Evolutionary conservation across 2,888 invertebrate genomes (phyloP).

Genomic region (Rotaria macrura): DNA sequence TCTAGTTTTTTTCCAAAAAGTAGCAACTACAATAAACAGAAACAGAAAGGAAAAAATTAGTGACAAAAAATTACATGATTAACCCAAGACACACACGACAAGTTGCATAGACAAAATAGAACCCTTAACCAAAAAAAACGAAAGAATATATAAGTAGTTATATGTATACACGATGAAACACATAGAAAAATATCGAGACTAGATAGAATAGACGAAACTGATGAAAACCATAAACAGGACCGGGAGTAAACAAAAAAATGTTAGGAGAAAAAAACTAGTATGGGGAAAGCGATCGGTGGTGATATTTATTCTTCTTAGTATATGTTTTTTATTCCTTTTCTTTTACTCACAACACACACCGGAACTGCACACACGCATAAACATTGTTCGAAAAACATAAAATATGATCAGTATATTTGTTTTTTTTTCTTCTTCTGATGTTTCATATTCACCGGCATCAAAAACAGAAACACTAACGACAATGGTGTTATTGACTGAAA

Average conservation of each 20-base stretch:
- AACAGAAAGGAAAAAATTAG: not conserved
- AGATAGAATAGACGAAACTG: slow-evolving; percentile 8
- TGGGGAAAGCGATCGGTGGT: not conserved
- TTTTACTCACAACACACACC: not conserved
- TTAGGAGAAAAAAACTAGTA: not conserved
- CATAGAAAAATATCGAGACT: slow-evolving; percentile 1
- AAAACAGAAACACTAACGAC: not conserved
- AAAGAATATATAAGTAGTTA: not conserved
- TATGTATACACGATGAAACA: slow-evolving; percentile 1
- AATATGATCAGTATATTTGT: not conserved
- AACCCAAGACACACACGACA: not conserved
- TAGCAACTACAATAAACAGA: slow-evolving; percentile 8
- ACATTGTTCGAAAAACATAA: not conserved
- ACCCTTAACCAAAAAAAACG: not conserved
- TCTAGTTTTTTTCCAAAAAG: not conserved
- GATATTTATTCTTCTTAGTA: not conserved
- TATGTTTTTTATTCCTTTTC: not conserved
- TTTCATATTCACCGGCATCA: not conserved
- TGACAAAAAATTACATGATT: not conserved
- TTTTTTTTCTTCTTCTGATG: not conserved
- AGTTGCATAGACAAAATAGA: not conserved
- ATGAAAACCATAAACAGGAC: slow-evolving; percentile 8
- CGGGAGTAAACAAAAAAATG: not conserved
- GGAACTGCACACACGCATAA: not conserved
- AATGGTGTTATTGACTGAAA: not conserved